phyloP scores from a whole-genome alignment of 2,888 invertebrate genomes.

The Ariolimax columbianus region DNA sequence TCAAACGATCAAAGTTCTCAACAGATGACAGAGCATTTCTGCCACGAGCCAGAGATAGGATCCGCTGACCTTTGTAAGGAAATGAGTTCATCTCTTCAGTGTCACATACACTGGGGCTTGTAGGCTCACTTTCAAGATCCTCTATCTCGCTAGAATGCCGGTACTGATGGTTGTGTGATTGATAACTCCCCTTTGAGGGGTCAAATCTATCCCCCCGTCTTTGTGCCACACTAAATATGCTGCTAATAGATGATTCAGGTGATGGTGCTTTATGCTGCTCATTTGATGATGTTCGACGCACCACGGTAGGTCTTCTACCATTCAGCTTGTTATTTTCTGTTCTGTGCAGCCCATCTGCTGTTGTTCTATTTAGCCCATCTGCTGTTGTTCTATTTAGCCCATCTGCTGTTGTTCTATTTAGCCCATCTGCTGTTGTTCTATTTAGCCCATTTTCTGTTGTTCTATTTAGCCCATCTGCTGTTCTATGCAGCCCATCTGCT shows the following conservation, averaged over 20 bases:
- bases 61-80: not conserved
- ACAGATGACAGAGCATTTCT: not conserved
- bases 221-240: not conserved
- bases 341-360: no score
- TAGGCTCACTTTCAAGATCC: not conserved
- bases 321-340: not conserved
- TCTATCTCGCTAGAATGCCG: not conserved
- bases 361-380: no score
- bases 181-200: not conserved
- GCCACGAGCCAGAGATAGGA: not conserved
- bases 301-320: no score
- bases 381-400: no score
- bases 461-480: no score
- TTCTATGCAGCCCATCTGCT: no score
- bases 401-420: no score
- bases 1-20: conserved; percentile 22
- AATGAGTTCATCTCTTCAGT: not conserved
- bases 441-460: no score
- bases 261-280: not conserved
- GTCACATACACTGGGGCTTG: not conserved
- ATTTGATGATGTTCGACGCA: not conserved
- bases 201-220: not conserved
- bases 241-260: conserved; percentile 13
- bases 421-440: no score
- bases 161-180: not conserved